phyloP scores from a whole-genome alignment of 2,888 invertebrate species.

The Formica aserva region DNA sequence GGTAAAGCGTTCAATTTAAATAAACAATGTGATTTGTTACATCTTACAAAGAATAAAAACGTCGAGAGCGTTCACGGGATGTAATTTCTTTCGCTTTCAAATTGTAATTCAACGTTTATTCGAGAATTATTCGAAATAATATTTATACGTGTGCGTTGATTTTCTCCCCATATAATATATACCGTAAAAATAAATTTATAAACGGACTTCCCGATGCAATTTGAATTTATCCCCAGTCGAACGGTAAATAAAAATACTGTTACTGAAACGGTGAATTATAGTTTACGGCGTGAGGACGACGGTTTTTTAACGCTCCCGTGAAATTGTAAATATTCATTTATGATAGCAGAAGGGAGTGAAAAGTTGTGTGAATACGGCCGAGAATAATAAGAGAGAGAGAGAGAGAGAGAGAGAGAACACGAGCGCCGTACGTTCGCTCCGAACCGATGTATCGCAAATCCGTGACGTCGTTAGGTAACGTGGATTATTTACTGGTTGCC shows the following conservation, averaged over 20 bases:
- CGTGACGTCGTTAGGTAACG: slow-evolving; percentile 69
- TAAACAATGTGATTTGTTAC: neutral
- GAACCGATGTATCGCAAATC: slow-evolving; percentile 67
- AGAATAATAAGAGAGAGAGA: neutral
- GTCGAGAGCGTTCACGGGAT: neutral
- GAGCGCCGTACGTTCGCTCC: slow-evolving; percentile 50
- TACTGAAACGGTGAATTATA: slow-evolving; percentile 13
- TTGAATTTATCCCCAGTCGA: slow-evolving; percentile 19
- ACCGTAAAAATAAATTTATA: slow-evolving; percentile 5
- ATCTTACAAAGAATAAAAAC: neutral
- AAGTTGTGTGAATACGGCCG: neutral
- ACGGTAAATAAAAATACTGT: slow-evolving; percentile 25
- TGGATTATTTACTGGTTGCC: slow-evolving; percentile 71
- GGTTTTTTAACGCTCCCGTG: slow-evolving; percentile 9
- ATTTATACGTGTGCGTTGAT: neutral
- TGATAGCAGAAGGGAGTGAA: neutral
- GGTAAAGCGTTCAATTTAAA: slow-evolving; percentile 47
- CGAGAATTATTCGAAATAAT: slow-evolving; percentile 34
- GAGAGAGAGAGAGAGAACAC: neutral
- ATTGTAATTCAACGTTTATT: slow-evolving; percentile 9
- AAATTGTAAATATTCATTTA: slow-evolving; percentile 47
- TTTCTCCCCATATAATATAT: neutral
- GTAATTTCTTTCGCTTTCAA: slow-evolving; percentile 15
- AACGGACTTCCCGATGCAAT: slow-evolving; percentile 15
- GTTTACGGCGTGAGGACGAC: neutral